Percentiles rank a stretch among this genome's conserved stretches.
Conservation (phyloP, 2,888 invertebrate species). For the Drosophila lutescens region DNA sequence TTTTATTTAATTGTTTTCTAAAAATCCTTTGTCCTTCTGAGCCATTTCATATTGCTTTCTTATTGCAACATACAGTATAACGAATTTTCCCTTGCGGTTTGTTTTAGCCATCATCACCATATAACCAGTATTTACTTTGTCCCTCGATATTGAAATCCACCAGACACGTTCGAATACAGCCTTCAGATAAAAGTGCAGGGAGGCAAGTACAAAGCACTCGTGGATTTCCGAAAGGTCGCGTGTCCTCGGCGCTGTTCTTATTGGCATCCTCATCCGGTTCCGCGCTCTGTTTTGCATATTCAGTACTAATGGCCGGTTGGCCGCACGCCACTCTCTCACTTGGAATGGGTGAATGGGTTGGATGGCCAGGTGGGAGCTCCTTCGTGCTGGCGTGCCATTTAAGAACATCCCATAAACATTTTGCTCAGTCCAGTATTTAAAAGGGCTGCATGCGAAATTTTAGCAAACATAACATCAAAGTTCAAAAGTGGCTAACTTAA, state of each 20-base stretch:
- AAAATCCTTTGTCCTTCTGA: too few species aligned
- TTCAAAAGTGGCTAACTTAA: slow-evolving; percentile 42
- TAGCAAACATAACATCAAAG: slow-evolving; percentile 29
- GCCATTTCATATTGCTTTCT: too few species aligned
- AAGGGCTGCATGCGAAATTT: slow-evolving; percentile 39
- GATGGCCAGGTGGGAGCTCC: slow-evolving; percentile 32
- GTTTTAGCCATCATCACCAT: slow-evolving; percentile 1
- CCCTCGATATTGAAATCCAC: slow-evolving; percentile 14
- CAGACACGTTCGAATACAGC: slow-evolving; percentile 9
- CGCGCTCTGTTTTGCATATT: slow-evolving; percentile 44
- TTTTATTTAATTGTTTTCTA: too few species aligned
- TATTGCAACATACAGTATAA: too few species aligned
- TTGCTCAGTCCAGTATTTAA: slow-evolving; percentile 33
- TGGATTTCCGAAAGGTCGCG: slow-evolving; percentile 29
- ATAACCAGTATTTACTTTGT: slow-evolving; percentile 7
- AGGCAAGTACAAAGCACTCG: slow-evolving; percentile 25
- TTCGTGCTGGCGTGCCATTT: slow-evolving; percentile 48
- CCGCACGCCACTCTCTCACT: slow-evolving; percentile 38
- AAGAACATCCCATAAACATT: slow-evolving; percentile 38
- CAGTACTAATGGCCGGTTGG: slow-evolving; percentile 32
- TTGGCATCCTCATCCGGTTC: slow-evolving; percentile 43
- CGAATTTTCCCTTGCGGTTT: not conserved
- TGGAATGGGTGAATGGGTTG: slow-evolving; percentile 4
- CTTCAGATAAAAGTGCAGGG: slow-evolving; percentile 9
- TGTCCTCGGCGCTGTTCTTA: slow-evolving; percentile 32